phyloP scores from a whole-genome alignment of 2,797 vertebrate species.

The Uromys caudimaculatus region DNA sequence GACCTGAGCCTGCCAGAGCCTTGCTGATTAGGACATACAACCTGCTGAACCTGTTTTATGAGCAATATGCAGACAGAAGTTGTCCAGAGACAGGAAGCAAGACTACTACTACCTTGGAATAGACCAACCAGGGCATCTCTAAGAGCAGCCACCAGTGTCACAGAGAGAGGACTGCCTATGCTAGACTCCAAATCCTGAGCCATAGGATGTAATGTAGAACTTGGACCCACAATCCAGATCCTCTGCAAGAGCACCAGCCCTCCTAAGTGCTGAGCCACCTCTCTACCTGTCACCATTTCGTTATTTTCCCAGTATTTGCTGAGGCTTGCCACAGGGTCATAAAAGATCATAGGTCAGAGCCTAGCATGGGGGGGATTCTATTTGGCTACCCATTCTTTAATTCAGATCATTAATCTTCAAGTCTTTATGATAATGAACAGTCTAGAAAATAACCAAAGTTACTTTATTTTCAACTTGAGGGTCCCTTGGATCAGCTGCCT shows the following conservation, averaged over 20 bases:
- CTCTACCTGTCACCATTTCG: background rate
- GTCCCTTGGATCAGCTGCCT: rapidly evolving
- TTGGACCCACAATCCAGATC: background rate
- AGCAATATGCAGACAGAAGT: background rate
- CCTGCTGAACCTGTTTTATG: slow-evolving; percentile 69
- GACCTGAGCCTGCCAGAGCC: slow-evolving; percentile 39
- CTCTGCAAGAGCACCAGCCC: background rate
- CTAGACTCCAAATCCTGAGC: background rate
- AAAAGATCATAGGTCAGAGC: background rate
- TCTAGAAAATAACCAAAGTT: background rate
- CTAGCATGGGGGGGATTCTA: rapidly evolving
- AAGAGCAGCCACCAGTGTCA: rapidly evolving
- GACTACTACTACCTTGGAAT: background rate
- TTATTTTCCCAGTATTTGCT: too few species aligned
- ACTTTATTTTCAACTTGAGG: background rate
- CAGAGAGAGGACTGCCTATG: rapidly evolving
- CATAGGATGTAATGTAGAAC: too few species aligned
- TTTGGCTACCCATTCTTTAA: background rate
- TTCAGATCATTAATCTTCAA: background rate
- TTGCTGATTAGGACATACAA: slow-evolving; percentile 55
- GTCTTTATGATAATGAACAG: background rate
- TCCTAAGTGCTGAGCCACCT: background rate
- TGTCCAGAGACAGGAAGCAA: slow-evolving; percentile 47
- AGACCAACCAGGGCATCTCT: rapidly evolving
- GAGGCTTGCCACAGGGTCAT: background rate